Base-by-base conservation (phyloP, 1,140 invertebrate genomes). In the Helicoverpa armigera region DNA sequence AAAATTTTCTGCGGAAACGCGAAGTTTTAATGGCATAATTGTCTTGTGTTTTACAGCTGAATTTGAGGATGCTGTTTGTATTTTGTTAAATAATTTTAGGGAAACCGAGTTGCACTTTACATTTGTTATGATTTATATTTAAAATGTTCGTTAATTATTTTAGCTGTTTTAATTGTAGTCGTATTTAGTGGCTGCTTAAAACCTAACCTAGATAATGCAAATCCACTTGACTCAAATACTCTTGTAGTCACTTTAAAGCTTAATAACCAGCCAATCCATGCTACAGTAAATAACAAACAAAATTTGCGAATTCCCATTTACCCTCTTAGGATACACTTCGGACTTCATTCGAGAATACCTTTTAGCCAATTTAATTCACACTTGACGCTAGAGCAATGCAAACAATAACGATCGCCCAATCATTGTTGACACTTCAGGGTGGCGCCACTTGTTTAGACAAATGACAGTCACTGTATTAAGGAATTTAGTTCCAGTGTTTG, bases 231-330 rank as follows among this genome's bases (percentile, higher is more conserved):
- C 3, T 54, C 12, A 53, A 72, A 53, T 53, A 31, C 67, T 12
- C 14, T 60, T 12, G 1, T 29, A n/a, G n/a, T n/a, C n/a, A n/a
- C n/a, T n/a, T n/a, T n/a, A 53, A 2, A 51, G 56, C 35, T 77
- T 65, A 65, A 77, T 77, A 67, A 77, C 67, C 50, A 16, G 43
- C 61, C 67, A 56, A 77, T 76, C 48, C 50, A 43, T 18, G 18
- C 60, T 54, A 48, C 50, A 53, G 74, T 77, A 48, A 77, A 77
- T 77, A 77, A 76, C 60, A 63, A 76, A 76, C 60, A 65, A 63
- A 63, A 43, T 67, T 43, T 61, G 43, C 54, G 75, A 77, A 67
- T 77, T 77, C 54, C 16, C 60, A 51, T 43, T 61, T 54, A 12
- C 29, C 11, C 10, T 43, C 31, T 43, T 63, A n/a, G 23, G 14